phyloP scores from a whole-genome alignment of 2,797 vertebrate genomes.

The Sebastes goodei region DNA sequence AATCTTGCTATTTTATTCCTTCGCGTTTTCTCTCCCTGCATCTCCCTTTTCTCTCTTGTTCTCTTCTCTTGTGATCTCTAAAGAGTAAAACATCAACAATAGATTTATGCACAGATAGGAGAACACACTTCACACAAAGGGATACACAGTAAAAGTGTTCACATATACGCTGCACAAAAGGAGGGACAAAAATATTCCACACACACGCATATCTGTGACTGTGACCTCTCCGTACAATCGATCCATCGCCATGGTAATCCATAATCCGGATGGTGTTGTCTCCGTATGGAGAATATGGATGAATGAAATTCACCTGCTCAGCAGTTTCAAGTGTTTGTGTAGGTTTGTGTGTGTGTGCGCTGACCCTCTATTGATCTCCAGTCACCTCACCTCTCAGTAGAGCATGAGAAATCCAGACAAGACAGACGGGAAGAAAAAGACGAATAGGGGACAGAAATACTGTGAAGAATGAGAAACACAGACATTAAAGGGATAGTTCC shows the following conservation, averaged over 20 bases:
- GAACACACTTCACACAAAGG: background rate
- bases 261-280: constrained; percentile 66
- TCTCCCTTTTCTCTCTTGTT: background rate
- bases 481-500: background rate
- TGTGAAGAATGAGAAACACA: constrained; percentile 24
- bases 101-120: constrained; percentile 5
- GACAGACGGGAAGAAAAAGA: constrained; percentile 52
- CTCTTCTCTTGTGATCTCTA: background rate
- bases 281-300: constrained; percentile 71
- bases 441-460: constrained; percentile 35
- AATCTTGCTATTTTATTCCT: constrained; percentile 33
- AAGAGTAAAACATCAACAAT: background rate
- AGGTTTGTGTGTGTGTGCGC: constrained; percentile 1
- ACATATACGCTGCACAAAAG: background rate
- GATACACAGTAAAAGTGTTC: background rate
- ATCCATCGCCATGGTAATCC: constrained; percentile 51
- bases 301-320: constrained; percentile 75
- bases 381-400: constrained; percentile 47
- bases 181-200: constrained; percentile 14
- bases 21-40: background rate
- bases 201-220: constrained; percentile 12
- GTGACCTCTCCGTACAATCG: constrained; percentile 49
- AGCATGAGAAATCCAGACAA: constrained; percentile 58
- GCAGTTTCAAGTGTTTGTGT: constrained; percentile 60
- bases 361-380: constrained; percentile 68